Conservation (phyloP, 2,797 vertebrate genomes). For the Danio albolineatus region DNA sequence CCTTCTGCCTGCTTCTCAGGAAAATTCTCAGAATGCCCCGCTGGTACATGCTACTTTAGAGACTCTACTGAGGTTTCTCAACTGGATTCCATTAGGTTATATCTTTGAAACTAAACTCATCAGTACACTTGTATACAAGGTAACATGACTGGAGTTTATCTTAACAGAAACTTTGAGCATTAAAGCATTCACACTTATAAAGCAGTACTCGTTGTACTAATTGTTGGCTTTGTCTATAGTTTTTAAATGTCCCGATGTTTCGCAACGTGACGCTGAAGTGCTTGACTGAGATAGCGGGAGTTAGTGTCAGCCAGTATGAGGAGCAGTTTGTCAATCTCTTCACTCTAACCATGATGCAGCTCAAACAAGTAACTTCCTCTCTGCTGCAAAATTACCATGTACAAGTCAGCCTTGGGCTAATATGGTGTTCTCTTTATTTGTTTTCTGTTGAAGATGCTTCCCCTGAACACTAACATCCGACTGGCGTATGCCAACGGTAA, state of each 20-base stretch:
- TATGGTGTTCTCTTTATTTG: not conserved
- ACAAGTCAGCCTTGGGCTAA: not conserved
- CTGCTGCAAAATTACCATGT: not conserved
- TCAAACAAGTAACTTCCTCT: conserved; percentile 89
- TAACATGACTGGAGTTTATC: conserved; percentile 62
- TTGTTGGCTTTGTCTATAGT: conserved; percentile 76
- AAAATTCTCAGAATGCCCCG: conserved; percentile 97
- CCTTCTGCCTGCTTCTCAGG: conserved; percentile 71
- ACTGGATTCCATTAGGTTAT: conserved; percentile 98
- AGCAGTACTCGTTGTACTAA: not conserved
- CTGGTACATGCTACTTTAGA: conserved; percentile 97
- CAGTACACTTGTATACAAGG: conserved; percentile 98
- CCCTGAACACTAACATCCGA: conserved; percentile 95
- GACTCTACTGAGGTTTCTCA: conserved; percentile 94
- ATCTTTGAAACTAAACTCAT: conserved; percentile 99
- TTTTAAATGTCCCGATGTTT: conserved; percentile 98
- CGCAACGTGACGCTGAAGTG: conserved; percentile 98
- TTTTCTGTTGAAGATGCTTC: conserved; percentile 86
- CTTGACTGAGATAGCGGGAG: conserved; percentile 97
- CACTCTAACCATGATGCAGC: conserved; percentile 97
- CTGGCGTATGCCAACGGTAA: conserved; percentile 95
- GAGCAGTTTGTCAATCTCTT: conserved; percentile 97
- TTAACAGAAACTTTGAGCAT: not conserved
- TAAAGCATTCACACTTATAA: not conserved
- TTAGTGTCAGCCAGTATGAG: conserved; percentile 97